A percentile compares a stretch with the other conserved stretches of the same genome.
phyloP scores from a whole-genome alignment of 2,113 vertebrate species.

The Thermophis baileyi region DNA sequence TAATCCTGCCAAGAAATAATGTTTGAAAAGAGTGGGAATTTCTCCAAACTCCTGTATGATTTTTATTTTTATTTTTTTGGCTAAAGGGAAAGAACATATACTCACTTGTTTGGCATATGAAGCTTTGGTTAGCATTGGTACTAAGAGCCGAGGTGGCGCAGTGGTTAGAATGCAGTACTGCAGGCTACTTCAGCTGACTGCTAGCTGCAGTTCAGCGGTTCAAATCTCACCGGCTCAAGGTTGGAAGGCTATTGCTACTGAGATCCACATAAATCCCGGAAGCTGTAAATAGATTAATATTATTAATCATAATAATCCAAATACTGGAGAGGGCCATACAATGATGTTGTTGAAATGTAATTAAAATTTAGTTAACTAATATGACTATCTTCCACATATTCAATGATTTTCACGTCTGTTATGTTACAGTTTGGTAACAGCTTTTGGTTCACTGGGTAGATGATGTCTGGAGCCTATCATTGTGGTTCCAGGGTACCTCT shows the following conservation, averaged over 20 bases:
- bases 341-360: constrained; percentile 20
- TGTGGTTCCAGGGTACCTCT: neutral
- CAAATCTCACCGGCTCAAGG: no score
- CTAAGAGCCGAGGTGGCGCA: no score
- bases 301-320: neutral
- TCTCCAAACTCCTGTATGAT: neutral
- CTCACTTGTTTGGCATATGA: constrained; percentile 4
- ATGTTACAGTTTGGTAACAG: neutral
- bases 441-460: neutral
- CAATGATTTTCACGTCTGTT: neutral
- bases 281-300: constrained; percentile 8
- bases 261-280: constrained; percentile 24
- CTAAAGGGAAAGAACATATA: neutral
- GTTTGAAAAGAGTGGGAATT: neutral
- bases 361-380: constrained; percentile 2
- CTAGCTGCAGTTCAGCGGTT: no score
- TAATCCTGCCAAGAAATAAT: neutral
- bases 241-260: no score
- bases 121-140: constrained; percentile 4
- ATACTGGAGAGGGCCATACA: neutral
- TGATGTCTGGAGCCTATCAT: neutral
- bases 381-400: neutral
- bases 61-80: neutral
- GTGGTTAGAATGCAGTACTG: no score
- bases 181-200: no score